These are phyloP conservation scores for Chymomyza costata DNA, from an alignment of 1,140 invertebrate species.

Conservation along the genomic window DNA sequence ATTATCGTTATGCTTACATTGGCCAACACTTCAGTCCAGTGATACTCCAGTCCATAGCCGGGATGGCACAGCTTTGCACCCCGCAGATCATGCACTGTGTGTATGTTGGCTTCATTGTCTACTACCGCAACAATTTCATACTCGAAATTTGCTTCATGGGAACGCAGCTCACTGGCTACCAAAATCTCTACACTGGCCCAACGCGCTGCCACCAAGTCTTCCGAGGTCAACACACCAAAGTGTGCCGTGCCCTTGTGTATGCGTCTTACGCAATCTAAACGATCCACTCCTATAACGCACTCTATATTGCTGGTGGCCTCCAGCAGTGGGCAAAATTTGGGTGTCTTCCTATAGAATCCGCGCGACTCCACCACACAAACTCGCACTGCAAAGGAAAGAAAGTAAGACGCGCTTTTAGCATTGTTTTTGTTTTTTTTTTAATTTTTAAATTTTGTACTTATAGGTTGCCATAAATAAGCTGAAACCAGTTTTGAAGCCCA, in stretches of 20 bases:
- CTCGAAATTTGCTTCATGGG: constrained; percentile 77
- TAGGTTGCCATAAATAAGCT: no score
- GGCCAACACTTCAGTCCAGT: constrained; percentile 82
- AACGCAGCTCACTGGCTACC: constrained; percentile 82
- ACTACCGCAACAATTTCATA: constrained; percentile 84
- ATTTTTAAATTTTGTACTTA: no score
- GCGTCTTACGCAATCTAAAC: constrained; percentile 84
- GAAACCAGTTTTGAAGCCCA: constrained; percentile 15
- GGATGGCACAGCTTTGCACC: constrained; percentile 86
- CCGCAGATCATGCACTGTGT: constrained; percentile 78
- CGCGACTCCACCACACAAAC: constrained; percentile 82
- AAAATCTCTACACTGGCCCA: constrained; percentile 81
- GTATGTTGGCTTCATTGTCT: constrained; percentile 76
- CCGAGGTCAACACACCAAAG: constrained; percentile 87
- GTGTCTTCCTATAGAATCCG: constrained; percentile 78
- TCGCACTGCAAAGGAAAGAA: constrained; percentile 77
- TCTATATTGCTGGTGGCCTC: constrained; percentile 78
- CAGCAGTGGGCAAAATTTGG: constrained; percentile 79
- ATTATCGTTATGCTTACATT: constrained; percentile 76
- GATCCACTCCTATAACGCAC: constrained; percentile 82
- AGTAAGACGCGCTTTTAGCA: no score
- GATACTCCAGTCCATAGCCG: constrained; percentile 80
- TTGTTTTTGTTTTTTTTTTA: no score
- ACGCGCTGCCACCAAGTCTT: constrained; percentile 85
- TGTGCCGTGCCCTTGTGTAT: constrained; percentile 85